phyloP scores from a whole-genome alignment of 2,888 invertebrate species.

The Morpho deidamia region DNA sequence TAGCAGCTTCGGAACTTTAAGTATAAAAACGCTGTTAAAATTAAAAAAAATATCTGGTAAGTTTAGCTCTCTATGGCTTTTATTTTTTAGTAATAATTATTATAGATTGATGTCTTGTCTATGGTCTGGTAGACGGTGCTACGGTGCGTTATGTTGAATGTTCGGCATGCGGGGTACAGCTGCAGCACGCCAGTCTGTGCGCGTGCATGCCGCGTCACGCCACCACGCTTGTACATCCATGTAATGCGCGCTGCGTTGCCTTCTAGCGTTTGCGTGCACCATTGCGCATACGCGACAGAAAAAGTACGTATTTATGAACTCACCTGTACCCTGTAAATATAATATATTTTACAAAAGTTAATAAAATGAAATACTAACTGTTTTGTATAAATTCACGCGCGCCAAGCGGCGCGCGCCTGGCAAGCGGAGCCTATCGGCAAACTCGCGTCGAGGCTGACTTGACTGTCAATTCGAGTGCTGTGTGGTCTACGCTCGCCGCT shows the following conservation, averaged over 20 bases:
- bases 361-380: no score
- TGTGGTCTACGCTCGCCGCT: no score
- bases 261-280: slow-evolving; percentile 82
- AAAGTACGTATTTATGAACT: slow-evolving; percentile 97
- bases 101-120: no score
- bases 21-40: no score
- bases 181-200: slow-evolving; percentile 56
- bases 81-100: background rate
- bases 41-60: no score
- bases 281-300: slow-evolving; percentile 94
- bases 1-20: no score
- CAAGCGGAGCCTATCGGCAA: no score
- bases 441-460: no score
- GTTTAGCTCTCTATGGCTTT: slow-evolving; percentile 5
- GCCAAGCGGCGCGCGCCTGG: no score
- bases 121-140: background rate
- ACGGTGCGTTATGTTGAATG: slow-evolving; percentile 5
- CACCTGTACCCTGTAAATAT: slow-evolving; percentile 87
- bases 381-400: no score
- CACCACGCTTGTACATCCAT: slow-evolving; percentile 95
- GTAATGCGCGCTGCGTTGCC: slow-evolving; percentile 78
- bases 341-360: background rate
- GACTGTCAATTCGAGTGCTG: no score
- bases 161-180: slow-evolving; percentile 28
- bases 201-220: slow-evolving; percentile 86